Conservation (phyloP, 2,113 vertebrate species). For the Podarcis muralis region DNA sequence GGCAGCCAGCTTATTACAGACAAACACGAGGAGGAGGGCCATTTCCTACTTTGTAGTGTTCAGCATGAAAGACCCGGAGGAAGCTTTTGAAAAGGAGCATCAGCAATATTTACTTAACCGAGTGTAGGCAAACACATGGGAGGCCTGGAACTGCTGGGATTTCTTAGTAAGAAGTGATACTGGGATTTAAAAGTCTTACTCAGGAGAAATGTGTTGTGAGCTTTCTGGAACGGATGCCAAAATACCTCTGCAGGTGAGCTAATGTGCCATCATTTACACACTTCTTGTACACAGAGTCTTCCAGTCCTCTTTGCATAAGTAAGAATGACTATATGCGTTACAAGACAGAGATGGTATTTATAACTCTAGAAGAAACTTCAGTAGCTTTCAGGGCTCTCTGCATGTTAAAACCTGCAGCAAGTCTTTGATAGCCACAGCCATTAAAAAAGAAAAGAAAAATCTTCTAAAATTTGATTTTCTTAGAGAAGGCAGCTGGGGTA, state of each 20-base stretch:
- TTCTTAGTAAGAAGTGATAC: not conserved
- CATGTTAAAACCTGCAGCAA: conserved; percentile 66
- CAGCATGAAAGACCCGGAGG: not conserved
- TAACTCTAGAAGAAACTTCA: conserved; percentile 18
- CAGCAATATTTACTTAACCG: conserved; percentile 39
- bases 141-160: conserved; percentile 26
- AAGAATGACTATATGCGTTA: not conserved
- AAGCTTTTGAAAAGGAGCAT: conserved; percentile 35
- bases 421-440: conserved; percentile 78
- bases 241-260: not conserved
- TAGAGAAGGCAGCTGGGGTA: conserved; percentile 66
- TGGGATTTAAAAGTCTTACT: not conserved
- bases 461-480: conserved; percentile 73
- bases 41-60: not conserved
- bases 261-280: not conserved
- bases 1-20: conserved; percentile 36
- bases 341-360: conserved; percentile 10
- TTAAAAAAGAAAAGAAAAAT: conserved; percentile 15
- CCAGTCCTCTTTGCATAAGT: not conserved
- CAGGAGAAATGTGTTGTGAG: not conserved
- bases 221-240: not conserved
- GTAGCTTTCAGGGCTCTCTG: conserved; percentile 41
- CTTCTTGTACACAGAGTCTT: not conserved
- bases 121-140: conserved; percentile 12
- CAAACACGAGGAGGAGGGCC: not conserved